Evolutionary conservation across 1,140 invertebrate species (phyloP).

Genomic region (roundworm (Caenorhabditis elegans)): DNA sequence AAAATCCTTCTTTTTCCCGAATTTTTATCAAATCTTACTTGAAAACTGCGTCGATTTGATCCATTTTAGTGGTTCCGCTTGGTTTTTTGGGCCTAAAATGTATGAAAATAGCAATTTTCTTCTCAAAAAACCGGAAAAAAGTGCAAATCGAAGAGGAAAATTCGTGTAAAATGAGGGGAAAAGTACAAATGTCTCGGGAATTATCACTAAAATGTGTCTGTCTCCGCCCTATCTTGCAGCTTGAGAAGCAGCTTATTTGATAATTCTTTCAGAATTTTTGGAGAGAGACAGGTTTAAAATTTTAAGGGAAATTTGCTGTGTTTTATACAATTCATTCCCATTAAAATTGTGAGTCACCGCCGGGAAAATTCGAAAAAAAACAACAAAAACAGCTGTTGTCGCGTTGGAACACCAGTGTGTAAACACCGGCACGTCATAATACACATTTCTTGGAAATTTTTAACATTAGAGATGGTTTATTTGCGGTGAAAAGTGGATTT

Average conservation of each 20-base stretch:
- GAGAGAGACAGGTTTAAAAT: not conserved
- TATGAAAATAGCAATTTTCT: too few relatives aligned
- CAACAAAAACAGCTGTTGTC: not conserved
- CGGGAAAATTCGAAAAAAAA: not conserved
- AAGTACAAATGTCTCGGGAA: not conserved
- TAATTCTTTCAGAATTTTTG: not conserved
- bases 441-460: too few relatives aligned
- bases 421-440: not conserved
- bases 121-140: not conserved
- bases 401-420: not conserved
- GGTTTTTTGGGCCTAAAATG: not conserved
- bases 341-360: not conserved
- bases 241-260: not conserved
- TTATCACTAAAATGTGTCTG: constrained; percentile 9
- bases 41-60: not conserved
- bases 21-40: not conserved
- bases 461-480: too few relatives aligned
- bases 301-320: not conserved
- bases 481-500: too few relatives aligned
- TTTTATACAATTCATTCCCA: too few relatives aligned
- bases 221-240: not conserved
- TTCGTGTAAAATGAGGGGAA: not conserved
- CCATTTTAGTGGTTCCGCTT: not conserved
- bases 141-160: not conserved
- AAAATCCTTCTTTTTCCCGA: too few relatives aligned